Evolutionary conservation across 1,140 invertebrate species (phyloP), one percentile per base, ranked within the genome.

Genomic region (Himalopsyche phryganea): DNA sequence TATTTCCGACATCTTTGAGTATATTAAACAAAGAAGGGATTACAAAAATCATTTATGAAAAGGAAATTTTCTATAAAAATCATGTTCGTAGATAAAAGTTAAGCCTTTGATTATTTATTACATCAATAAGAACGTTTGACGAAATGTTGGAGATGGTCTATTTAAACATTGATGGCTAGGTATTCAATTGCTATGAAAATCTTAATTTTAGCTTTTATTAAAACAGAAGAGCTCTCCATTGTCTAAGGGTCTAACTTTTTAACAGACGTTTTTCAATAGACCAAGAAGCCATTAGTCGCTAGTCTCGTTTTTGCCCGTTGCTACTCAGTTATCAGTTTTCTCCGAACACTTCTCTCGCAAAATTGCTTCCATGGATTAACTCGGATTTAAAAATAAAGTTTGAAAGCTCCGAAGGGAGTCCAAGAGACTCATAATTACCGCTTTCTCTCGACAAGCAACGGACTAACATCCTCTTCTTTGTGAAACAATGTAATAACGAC

Each of bases 321-420:
- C 11, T 9, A 28, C 15, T 28, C 47, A 41, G 32, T 59, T 60
- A 60, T 60, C 58, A 54, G 58, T 19, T 19, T 42, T 14, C 50
- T 52, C 38, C 56, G 56, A 47, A 50, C 48, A 50, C 53, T 56
- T 49, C 48, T 19, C 48, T 19, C 48, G 14, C 15, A 15, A 48
- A 58, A 63, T 58, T 48, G 51, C 47, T 51, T 50, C 56, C 38
- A 35, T 17, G 61, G 61, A 63, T 63, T 63, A 63, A 54, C 50
- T 53, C 50, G 51, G 61, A 59, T 56, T 63, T 63, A 63, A 63
- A 62, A 63, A 63, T 63, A 63, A 63, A 63, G 61, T 63, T 59
- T 40, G 41, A 57, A 48, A 47, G 60, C 44, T 42, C 50, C 44
- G 32, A 46, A 46, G 46, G 48, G 59, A 52, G 41, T 36, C 23